Evolutionary conservation across 2,113 vertebrate genomes (phyloP).

Genomic region (Oncorhynchus mykiss): DNA sequence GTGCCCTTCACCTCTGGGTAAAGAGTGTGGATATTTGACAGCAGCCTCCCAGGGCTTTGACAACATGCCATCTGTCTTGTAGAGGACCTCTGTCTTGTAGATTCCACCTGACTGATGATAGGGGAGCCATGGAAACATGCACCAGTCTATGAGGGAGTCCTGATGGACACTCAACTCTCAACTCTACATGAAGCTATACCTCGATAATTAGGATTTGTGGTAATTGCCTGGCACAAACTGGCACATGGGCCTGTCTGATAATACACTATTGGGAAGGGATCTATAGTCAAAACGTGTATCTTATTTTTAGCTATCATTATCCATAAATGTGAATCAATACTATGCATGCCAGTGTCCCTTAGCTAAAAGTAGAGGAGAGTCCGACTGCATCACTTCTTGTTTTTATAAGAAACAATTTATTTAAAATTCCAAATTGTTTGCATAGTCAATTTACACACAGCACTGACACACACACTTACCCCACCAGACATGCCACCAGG

Average conservation of each 20-base stretch:
- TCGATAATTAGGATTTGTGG: constrained; percentile 29
- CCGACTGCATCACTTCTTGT: no score
- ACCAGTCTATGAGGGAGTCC: constrained; percentile 5
- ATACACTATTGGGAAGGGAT: not conserved
- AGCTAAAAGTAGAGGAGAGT: no score
- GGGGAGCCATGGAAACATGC: constrained; percentile 20
- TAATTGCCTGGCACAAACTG: no score
- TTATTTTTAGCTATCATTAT: no score
- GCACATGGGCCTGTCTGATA: no score
- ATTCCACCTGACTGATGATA: constrained; percentile 15
- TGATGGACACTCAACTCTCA: not conserved
- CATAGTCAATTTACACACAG: no score
- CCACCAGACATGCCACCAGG: no score
- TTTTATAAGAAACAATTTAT: no score
- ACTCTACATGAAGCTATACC: constrained; percentile 23
- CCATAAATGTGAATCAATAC: no score
- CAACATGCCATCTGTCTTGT: constrained; percentile 48
- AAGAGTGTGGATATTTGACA: constrained; percentile 38
- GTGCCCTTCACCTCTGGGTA: constrained; percentile 30
- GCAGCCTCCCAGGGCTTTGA: constrained; percentile 42
- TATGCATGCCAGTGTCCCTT: not conserved
- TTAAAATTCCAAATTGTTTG: no score
- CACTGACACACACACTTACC: no score
- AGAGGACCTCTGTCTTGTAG: constrained; percentile 35
- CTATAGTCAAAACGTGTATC: not conserved